Evolutionary conservation across 2,888 invertebrate species (phyloP).

Genomic region (Chymomyza caudatula): DNA sequence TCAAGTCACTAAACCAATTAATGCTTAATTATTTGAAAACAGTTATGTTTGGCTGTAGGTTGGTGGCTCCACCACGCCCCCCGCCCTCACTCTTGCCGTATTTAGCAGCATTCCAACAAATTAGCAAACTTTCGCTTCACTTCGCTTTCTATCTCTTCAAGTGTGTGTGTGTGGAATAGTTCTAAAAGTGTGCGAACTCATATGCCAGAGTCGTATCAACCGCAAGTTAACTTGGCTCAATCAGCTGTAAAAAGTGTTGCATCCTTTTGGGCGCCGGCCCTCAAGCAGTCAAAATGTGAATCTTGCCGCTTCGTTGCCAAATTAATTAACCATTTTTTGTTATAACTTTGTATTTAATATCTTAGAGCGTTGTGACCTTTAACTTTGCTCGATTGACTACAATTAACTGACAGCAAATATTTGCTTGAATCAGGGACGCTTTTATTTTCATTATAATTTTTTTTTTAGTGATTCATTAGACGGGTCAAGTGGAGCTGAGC

Average conservation of each 20-base stretch:
- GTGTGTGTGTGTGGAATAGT: background rate
- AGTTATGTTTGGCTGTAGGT: no score
- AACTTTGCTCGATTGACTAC: background rate
- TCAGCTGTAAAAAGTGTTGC: background rate
- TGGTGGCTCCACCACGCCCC: background rate
- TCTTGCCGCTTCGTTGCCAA: background rate
- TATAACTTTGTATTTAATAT: background rate
- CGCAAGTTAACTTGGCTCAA: background rate
- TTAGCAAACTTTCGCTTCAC: background rate
- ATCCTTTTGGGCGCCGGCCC: background rate
- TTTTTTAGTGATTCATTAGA: background rate
- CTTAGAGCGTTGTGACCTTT: background rate
- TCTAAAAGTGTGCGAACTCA: background rate
- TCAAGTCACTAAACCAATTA: background rate
- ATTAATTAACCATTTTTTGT: conserved; percentile 2
- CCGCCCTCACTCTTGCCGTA: background rate
- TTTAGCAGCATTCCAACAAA: background rate
- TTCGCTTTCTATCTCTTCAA: no score
- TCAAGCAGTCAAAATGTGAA: background rate
- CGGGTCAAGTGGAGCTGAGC: background rate
- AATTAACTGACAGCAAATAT: conserved; percentile 6
- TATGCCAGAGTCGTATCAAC: background rate
- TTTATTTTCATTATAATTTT: background rate
- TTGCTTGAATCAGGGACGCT: background rate
- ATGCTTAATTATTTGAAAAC: background rate